Base-by-base conservation (phyloP, 2,888 invertebrate species). In the Drosophila emarginata region DNA sequence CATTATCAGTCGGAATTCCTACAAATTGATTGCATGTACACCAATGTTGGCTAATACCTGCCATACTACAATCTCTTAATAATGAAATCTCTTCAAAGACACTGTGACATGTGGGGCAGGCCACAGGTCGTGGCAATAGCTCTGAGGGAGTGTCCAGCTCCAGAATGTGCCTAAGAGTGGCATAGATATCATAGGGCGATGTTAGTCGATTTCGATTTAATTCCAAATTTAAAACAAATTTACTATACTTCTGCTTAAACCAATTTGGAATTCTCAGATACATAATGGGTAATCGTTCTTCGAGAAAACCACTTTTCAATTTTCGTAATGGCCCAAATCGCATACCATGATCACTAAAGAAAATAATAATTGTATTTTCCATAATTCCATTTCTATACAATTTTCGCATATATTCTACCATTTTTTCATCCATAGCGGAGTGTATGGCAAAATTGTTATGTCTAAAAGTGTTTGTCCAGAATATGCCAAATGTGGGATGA, bases 321-420 rank as follows among this genome's bases (percentile, higher is more conserved):
- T 93, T 92, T 2, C 96, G 93, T 53, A 95, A 92, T 14, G 93
- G 92, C 0, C 96, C 96, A 89, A 95, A 96, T 12, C 96, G 93
- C 85, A 95, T 93, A 0, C 97, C 96, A 79, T 96, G 96, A 85
- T 96, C 96, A 80, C 96, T 96, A 61, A 96, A 92, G 76, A 96
- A 94, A 53, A 96, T 91, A 0, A 96, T 90, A 73, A 96, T 94
- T 0, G 95, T 94, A 51, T 94, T 94, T 37, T 94, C 93, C 45
- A 95, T 83, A 7, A 94, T 92, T 0, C 94, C 94, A 0, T 92
- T 93, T 12, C 91, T 91, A 4, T 93, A 91, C 58, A 96, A 88
- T 37, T 93, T 92, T 54, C 93, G 91, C 61, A 96, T 92, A 80
- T 95, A 94, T 28, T 93, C 89, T 52, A 93, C 91, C 60, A 96